Conservation (phyloP, 2,888 invertebrate species). For the Mesorhabditis belari region DNA sequence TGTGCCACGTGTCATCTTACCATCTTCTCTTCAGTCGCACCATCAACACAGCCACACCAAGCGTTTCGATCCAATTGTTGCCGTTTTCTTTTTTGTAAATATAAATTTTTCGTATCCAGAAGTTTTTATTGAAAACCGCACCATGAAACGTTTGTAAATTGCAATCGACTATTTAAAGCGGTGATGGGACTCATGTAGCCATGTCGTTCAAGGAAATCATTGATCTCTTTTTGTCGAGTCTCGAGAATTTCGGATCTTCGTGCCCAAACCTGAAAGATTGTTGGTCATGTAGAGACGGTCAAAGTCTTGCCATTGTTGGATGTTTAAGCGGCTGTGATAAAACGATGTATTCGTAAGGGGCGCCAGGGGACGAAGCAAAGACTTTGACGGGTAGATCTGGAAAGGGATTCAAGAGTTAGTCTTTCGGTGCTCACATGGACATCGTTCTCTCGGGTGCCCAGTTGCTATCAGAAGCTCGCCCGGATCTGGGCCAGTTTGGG, state of each 20-base stretch:
- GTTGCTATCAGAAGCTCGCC: slow-evolving; percentile 43
- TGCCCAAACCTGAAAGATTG: slow-evolving; percentile 3
- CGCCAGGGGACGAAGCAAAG: slow-evolving; percentile 31
- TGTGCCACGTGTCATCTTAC: too few species aligned
- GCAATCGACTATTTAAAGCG: slow-evolving; percentile 34
- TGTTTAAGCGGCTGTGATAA: slow-evolving; percentile 47
- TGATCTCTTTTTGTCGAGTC: slow-evolving; percentile 32
- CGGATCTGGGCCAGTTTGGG: slow-evolving; percentile 48
- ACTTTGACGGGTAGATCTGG: slow-evolving; percentile 42
- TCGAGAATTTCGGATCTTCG: slow-evolving; percentile 33
- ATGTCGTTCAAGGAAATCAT: slow-evolving; percentile 39
- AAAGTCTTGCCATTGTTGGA: slow-evolving; percentile 49
- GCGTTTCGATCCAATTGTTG: not conserved
- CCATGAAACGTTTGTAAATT: slow-evolving; percentile 20
- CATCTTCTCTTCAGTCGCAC: not conserved
- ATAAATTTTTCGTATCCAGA: not conserved
- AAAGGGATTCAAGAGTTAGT: not conserved
- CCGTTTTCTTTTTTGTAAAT: not conserved
- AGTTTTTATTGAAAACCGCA: slow-evolving; percentile 5
- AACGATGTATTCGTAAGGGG: slow-evolving; percentile 45
- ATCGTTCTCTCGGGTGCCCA: slow-evolving; percentile 43
- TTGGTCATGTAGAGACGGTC: too few species aligned
- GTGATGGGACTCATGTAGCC: slow-evolving; percentile 44
- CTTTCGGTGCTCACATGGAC: slow-evolving; percentile 48
- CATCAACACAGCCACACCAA: not conserved